Conservation (phyloP, 2,888 invertebrate genomes). For the Dascillus cervinus region DNA sequence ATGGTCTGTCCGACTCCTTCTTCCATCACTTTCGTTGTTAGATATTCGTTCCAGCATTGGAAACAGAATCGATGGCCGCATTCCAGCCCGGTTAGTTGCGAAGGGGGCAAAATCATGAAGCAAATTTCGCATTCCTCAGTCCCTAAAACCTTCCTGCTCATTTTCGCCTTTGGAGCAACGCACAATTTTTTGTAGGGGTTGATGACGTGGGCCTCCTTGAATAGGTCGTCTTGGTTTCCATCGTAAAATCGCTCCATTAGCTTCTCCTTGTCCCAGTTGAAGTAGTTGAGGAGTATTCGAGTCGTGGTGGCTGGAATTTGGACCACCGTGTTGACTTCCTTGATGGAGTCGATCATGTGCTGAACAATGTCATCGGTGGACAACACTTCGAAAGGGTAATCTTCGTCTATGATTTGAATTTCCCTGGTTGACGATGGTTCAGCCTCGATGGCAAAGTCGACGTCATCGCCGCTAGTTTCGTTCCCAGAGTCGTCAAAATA, state of each 20-base stretch:
- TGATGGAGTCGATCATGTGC: constrained; percentile 95
- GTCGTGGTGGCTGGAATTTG: constrained; percentile 86
- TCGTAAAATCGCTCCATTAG: constrained; percentile 96
- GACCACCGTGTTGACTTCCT: constrained; percentile 93
- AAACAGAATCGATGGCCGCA: constrained; percentile 97
- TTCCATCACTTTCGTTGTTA: constrained; percentile 97
- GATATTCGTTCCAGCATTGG: constrained; percentile 94
- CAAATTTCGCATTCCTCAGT: constrained; percentile 93
- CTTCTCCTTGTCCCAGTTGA: constrained; percentile 99
- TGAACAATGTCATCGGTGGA: constrained; percentile 95
- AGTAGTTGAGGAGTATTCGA: constrained; percentile 93
- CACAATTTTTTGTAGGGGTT: constrained; percentile 80
- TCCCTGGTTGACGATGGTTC: constrained; percentile 71
- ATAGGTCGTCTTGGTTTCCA: constrained; percentile 89
- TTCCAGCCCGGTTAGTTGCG: constrained; percentile 89
- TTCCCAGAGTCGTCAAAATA: constrained; percentile 86
- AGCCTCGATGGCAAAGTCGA: constrained; percentile 85
- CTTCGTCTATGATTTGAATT: constrained; percentile 76
- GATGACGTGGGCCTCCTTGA: constrained; percentile 89
- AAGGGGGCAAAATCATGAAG: constrained; percentile 68
- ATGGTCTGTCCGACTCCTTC: constrained; percentile 95
- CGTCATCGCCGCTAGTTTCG: constrained; percentile 91
- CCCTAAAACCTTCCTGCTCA: constrained; percentile 61
- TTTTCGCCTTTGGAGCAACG: constrained; percentile 59
- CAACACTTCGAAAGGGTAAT: constrained; percentile 90